Evolutionary conservation across 2,113 vertebrate genomes (phyloP), one percentile per base, ranked within the genome.

Genomic region (Hydrolagus affinis): DNA sequence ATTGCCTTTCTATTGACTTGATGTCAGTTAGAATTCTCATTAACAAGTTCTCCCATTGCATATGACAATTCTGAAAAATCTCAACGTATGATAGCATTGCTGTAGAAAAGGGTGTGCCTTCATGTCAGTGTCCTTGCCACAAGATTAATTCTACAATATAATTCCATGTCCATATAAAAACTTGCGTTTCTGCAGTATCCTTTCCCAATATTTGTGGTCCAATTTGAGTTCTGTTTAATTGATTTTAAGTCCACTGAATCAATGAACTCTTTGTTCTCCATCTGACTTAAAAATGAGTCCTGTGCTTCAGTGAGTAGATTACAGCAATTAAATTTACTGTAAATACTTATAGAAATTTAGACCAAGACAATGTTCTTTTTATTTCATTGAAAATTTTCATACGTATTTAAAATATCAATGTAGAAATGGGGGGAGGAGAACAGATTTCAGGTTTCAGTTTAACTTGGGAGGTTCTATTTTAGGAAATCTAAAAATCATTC

Each of bases 241-340:
- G 23, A 80, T 80, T 80, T 80, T 28, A 64, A 80, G 64, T 28
- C 60, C 59, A 80, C 28, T 64, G 76, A 78, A 78, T 78, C 59
- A 80, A 66, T 80, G 30, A 80, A 28, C 77, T 80, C 77, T 80
- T 80, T 80, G 77, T 80, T 80, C 28, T 62, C 77, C 59, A 80
- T 57, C 73, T 80, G 59, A 64, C 64, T 62, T 80, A 25, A 23
- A 80, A 64, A 64, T 25, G 14, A 80, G 60, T 23, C 60, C 77
- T 64, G 77, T 80, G 28, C 59, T 64, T 25, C 60, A 80, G 77
- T 62, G 64, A 80, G 59, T 28, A 80, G 59, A 80, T 80, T 80
- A 80, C 59, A 15, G 59, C 77, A 80, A 80, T 80, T 80, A 66
- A 62, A 64, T 80, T 80, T 80, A 80, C 77, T 9, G 23, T 60